A percentile compares a stretch with the other conserved stretches of the same genome.
These are phyloP conservation scores for Trisateles emortualis DNA, from an alignment of 2,888 invertebrate species.

Conservation along the genomic window DNA sequence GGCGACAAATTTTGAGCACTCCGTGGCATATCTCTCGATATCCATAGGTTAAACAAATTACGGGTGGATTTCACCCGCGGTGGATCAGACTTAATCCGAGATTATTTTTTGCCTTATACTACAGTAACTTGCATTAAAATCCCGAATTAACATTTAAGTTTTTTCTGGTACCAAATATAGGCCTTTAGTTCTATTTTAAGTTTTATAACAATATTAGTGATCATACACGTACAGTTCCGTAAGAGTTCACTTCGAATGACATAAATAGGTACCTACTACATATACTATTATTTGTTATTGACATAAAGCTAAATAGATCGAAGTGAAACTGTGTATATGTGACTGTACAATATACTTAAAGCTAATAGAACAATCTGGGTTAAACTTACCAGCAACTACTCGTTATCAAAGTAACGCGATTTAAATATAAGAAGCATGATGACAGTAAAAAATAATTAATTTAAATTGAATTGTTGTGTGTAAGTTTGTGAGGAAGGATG, in stretches of 20 bases:
- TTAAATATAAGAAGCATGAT: no score
- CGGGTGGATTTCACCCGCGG: no score
- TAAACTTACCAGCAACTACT: conserved; percentile 2
- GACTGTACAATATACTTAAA: conserved; percentile 36
- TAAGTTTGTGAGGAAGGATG: no score
- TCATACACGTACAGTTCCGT: conserved; percentile 13
- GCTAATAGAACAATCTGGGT: conserved; percentile 19
- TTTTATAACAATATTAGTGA: conserved; percentile 36
- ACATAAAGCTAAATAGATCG: background rate
- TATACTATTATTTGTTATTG: background rate
- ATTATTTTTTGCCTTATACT: no score
- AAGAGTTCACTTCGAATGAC: conserved; percentile 1
- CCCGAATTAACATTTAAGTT: background rate
- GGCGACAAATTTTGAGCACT: no score
- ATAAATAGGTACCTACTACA: background rate
- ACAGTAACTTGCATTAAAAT: no score
- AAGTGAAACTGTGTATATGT: conserved; percentile 6
- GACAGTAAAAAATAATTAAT: no score
- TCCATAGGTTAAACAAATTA: no score
- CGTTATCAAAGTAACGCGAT: conserved; percentile 2
- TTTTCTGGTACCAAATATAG: background rate
- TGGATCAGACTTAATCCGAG: no score
- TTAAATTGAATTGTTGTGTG: no score
- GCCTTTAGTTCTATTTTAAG: no score
- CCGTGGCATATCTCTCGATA: no score